Conservation (phyloP, 2,113 vertebrate genomes). For the Phasianus colchicus region DNA sequence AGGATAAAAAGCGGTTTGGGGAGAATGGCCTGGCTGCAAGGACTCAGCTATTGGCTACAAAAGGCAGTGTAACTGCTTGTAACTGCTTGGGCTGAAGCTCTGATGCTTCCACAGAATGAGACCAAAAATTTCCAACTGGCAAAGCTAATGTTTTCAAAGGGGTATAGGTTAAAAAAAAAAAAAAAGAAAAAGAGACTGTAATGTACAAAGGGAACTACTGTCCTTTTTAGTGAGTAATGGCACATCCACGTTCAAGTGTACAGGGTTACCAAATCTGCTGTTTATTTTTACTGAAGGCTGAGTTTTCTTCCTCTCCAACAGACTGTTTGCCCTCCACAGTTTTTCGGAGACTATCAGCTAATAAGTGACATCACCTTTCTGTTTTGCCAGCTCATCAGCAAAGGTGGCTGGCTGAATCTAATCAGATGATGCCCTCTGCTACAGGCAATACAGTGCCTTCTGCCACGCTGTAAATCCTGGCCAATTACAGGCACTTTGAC, state of each 20-base stretch:
- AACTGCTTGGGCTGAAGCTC: background rate
- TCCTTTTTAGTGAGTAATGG: background rate
- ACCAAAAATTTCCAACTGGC: background rate
- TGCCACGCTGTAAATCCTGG: background rate
- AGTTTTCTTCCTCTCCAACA: background rate
- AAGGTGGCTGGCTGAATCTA: background rate
- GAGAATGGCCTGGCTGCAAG: background rate
- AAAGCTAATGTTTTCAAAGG: background rate
- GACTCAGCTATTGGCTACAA: background rate
- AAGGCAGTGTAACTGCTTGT: background rate
- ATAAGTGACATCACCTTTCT: background rate
- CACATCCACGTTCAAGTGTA: background rate
- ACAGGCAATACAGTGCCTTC: background rate
- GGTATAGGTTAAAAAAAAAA: background rate
- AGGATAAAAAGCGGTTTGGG: background rate
- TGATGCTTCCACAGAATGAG: background rate
- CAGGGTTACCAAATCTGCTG: background rate
- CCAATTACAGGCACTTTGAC: background rate
- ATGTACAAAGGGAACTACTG: background rate
- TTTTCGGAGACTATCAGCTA: background rate
- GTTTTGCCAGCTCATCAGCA: background rate
- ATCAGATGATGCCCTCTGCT: background rate
- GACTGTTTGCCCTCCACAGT: background rate
- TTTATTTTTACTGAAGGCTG: background rate
- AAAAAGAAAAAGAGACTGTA: background rate